A percentile compares a stretch with the other conserved stretches of the same genome.
phyloP scores from a whole-genome alignment of 2,797 vertebrate species.

The Brachyrhaphis roseni region DNA sequence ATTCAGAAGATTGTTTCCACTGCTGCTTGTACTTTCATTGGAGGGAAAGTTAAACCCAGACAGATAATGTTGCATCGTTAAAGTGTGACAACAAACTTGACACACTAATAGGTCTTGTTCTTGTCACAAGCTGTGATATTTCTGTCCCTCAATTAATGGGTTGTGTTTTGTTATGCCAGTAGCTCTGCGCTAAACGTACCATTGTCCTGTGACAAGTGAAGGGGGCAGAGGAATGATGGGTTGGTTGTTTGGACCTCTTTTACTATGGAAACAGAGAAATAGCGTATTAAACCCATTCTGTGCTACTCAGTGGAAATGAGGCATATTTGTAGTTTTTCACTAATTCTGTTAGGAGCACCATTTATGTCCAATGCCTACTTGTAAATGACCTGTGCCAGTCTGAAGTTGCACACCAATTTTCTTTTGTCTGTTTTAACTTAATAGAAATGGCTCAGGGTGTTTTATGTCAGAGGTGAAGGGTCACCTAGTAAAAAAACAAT shows the following conservation, averaged over 20 bases:
- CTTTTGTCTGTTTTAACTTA: conserved; percentile 8
- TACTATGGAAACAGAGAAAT: not conserved
- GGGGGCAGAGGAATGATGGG: not conserved
- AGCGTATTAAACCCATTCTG: not conserved
- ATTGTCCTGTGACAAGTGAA: not conserved
- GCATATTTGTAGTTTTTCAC: not conserved
- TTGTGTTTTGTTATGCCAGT: not conserved
- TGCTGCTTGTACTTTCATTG: not conserved
- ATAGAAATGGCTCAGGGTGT: conserved; percentile 13
- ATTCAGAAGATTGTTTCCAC: not conserved
- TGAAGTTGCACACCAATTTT: not conserved
- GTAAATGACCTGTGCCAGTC: conserved; percentile 29
- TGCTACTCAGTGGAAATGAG: not conserved
- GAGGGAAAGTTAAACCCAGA: not conserved
- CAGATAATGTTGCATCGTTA: not conserved
- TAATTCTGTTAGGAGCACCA: conserved; percentile 41
- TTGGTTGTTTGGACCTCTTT: not conserved
- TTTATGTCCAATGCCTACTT: conserved; percentile 16
- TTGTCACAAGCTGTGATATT: not conserved
- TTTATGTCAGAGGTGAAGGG: conserved; percentile 14
- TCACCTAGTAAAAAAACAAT: conserved; percentile 20
- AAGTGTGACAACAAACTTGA: not conserved
- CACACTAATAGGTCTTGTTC: not conserved
- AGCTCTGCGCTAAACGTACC: not conserved
- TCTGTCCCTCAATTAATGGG: not conserved